Base-by-base conservation (phyloP, 2,888 invertebrate species). In the Platycheirus rosarum region DNA sequence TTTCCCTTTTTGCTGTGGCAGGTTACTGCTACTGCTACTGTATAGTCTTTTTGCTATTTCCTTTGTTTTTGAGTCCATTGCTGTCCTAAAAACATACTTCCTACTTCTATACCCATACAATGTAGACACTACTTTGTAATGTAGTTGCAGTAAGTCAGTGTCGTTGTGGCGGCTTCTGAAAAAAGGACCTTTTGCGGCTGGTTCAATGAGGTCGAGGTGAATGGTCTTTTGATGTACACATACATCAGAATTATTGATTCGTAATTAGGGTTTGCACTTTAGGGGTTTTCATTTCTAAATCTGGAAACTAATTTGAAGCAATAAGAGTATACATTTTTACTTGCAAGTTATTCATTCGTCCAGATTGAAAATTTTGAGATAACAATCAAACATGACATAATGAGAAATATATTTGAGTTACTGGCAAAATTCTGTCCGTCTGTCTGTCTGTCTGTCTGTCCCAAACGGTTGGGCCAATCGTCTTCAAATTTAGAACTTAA, bases 21-120 rank as follows among this genome's bases (percentile, higher is more conserved):
- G n/a, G n/a, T n/a, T n/a, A n/a, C n/a, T 73, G 53, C 40, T 71
- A 44, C 44, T 42, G 7, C 70, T 62, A 9, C 7, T 32, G 8
- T 26, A 48, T 4, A 53, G 55, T 40, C 55, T 57, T 57, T 62
- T 63, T 23, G 42, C 55, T 29, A 26, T 51, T 75, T 57, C 63
- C 70, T 68, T 60, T 62, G 53, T 53, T 46, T 42, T 68, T n/a
- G n/a, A n/a, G n/a, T n/a, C 40, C 32, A 13, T 55, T 53, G 44
- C 60, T 77, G 80, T 53, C 76, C 80, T 48, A 71, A 77, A 82
- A 82, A 82, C 77, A 82, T 44, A 82, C 62, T 71, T 82, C 62
- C 65, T 60, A 7, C 37, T 55, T 37, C 35, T 53, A 20, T 23
- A 4, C 11, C 2, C 1, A n/a, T 46, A 23, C n/a, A 46, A n/a